These are phyloP conservation scores for Neodontobutis hainanensis DNA, from an alignment of 2,113 vertebrate species.

Conservation along the genomic window DNA sequence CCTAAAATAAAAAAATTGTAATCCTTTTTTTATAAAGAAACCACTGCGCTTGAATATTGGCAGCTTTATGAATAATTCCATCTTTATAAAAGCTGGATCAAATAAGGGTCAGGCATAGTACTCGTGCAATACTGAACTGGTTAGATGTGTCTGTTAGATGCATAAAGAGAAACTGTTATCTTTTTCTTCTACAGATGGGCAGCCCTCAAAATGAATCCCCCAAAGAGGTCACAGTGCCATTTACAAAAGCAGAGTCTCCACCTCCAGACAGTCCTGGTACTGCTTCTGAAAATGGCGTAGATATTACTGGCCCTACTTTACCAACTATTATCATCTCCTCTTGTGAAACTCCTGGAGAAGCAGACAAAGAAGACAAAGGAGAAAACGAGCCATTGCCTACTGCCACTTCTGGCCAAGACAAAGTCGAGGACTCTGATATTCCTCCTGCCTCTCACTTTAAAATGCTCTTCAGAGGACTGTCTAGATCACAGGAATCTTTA, in stretches of 20 bases:
- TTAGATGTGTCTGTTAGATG: neutral
- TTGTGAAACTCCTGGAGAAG: constrained; percentile 24
- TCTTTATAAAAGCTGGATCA: neutral
- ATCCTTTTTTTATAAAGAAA: neutral
- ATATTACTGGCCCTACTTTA: neutral
- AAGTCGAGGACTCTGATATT: constrained; percentile 50
- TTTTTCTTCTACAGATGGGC: constrained; percentile 50
- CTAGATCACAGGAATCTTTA: constrained; percentile 67
- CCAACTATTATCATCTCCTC: constrained; percentile 59
- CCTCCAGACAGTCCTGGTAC: constrained; percentile 20
- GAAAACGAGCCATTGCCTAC: constrained; percentile 7
- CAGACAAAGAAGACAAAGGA: constrained; percentile 1
- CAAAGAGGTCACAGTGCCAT: constrained; percentile 33
- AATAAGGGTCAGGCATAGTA: neutral
- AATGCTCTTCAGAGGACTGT: constrained; percentile 55
- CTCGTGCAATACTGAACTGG: neutral
- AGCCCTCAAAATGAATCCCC: constrained; percentile 39
- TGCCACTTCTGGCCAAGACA: constrained; percentile 32
- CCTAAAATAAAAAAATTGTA: neutral
- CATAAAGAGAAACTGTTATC: constrained; percentile 6
- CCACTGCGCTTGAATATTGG: neutral
- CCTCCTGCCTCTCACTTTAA: constrained; percentile 59
- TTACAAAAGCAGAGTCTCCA: constrained; percentile 17
- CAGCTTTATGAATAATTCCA: neutral
- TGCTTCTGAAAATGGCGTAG: constrained; percentile 11